Evolutionary conservation across 2,113 vertebrate species (phyloP).

Genomic region (Crotalus helleri): DNA sequence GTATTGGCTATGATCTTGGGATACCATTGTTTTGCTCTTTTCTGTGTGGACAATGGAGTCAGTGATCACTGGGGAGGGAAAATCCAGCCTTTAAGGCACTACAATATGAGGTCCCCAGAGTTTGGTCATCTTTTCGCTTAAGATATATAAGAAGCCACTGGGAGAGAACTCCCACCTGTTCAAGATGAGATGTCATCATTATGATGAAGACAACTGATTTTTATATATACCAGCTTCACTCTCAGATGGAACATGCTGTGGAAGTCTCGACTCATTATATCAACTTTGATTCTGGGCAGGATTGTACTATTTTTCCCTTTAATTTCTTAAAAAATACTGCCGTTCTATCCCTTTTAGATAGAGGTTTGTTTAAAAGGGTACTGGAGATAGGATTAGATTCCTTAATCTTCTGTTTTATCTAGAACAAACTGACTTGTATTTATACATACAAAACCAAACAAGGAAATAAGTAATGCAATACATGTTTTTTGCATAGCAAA

Average conservation of each 20-base stretch:
- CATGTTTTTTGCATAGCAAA: background rate
- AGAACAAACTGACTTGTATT: background rate
- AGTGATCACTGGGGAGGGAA: background rate
- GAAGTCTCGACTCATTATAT: background rate
- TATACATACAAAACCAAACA: background rate
- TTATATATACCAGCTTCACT: background rate
- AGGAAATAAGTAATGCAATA: background rate
- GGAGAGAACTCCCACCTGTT: background rate
- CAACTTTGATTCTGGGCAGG: background rate
- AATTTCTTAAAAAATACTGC: background rate
- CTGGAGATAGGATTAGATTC: background rate
- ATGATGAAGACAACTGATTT: background rate
- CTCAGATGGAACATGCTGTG: background rate
- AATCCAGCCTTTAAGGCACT: background rate
- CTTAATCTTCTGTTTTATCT: background rate
- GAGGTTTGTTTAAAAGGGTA: background rate
- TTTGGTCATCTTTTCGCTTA: background rate
- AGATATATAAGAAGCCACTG: background rate
- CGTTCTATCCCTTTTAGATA: background rate
- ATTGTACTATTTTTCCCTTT: background rate
- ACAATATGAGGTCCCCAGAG: background rate
- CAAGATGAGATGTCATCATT: background rate
- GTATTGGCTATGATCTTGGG: background rate
- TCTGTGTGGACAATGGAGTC: background rate
- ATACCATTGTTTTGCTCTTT: background rate